Conservation (phyloP, 2,113 vertebrate genomes). For the Polyodon spathula region DNA sequence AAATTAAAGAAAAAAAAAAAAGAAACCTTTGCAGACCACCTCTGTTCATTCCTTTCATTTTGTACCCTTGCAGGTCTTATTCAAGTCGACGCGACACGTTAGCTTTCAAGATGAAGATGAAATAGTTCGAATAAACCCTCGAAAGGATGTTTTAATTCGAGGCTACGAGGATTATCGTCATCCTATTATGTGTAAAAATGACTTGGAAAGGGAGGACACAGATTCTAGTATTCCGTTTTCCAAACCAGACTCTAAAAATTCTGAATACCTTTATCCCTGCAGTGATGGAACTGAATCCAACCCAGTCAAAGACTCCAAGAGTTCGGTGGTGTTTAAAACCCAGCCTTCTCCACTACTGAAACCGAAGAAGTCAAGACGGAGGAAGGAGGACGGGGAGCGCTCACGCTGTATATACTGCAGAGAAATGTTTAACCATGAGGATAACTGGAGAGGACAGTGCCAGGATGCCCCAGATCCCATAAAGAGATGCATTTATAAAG, state of each 20-base stretch:
- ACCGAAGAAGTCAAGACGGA: slow-evolving; percentile 78
- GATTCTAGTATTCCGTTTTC: slow-evolving; percentile 73
- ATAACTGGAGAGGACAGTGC: slow-evolving; percentile 91
- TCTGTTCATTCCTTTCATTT: neutral
- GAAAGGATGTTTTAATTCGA: slow-evolving; percentile 86
- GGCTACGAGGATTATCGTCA: slow-evolving; percentile 97
- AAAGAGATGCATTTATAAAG: slow-evolving; percentile 93
- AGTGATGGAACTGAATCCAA: slow-evolving; percentile 75
- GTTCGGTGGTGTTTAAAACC: slow-evolving; percentile 74
- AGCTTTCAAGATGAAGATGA: slow-evolving; percentile 96
- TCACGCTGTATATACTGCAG: slow-evolving; percentile 95
- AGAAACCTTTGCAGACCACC: too few relatives aligned
- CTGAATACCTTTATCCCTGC: slow-evolving; percentile 77
- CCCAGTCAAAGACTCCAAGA: slow-evolving; percentile 69
- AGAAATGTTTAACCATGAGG: slow-evolving; percentile 96
- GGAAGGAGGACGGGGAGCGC: slow-evolving; percentile 93
- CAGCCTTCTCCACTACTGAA: slow-evolving; percentile 81
- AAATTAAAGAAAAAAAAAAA: too few relatives aligned
- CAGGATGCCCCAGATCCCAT: slow-evolving; percentile 95
- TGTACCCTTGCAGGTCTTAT: slow-evolving; percentile 57
- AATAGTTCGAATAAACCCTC: slow-evolving; percentile 94
- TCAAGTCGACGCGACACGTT: slow-evolving; percentile 80
- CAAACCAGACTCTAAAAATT: slow-evolving; percentile 89
- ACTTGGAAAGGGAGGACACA: slow-evolving; percentile 74
- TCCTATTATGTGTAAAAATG: slow-evolving; percentile 88